Percentiles rank a stretch among this genome's conserved stretches.
Evolutionary conservation across 2,888 invertebrate genomes (phyloP).

Genomic region (Hipparchia sbordonii): DNA sequence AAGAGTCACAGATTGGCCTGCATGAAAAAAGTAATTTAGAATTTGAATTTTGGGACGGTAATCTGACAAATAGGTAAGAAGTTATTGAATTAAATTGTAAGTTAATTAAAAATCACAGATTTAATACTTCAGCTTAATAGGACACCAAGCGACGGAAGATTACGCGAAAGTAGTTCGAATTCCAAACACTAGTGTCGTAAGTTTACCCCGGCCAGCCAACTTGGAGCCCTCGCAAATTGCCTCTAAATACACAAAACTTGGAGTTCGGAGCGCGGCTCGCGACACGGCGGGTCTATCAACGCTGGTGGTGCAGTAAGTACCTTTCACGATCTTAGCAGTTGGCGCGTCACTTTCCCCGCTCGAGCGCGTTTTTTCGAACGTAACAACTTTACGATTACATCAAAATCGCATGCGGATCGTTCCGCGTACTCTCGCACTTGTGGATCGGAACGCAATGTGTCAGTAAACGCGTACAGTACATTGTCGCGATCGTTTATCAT

Average conservation of each 20-base stretch:
- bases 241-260: constrained; percentile 27
- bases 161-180: constrained; percentile 82
- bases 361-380: constrained; percentile 78
- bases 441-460: constrained; percentile 51
- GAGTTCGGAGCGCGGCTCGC: constrained; percentile 21
- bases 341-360: constrained; percentile 80
- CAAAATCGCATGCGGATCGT: constrained; percentile 75
- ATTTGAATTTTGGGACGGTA: no score
- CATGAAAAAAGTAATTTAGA: no score
- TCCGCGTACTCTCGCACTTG: constrained; percentile 68
- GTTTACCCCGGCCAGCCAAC: constrained; percentile 56
- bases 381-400: constrained; percentile 76
- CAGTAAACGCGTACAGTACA: background rate
- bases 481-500: background rate
- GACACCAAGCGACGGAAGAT: constrained; percentile 54
- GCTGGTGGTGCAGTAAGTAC: constrained; percentile 66
- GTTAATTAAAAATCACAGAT: background rate
- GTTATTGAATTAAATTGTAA: background rate
- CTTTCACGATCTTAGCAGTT: constrained; percentile 79
- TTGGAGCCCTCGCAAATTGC: constrained; percentile 62
- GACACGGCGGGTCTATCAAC: constrained; percentile 51
- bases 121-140: constrained; percentile 18
- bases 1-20: no score
- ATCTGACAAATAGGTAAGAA: no score
- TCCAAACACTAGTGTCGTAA: constrained; percentile 77